These are phyloP conservation scores for Sarcophaga carnaria DNA, from an alignment of 2,888 invertebrate genomes.

Conservation along the genomic window DNA sequence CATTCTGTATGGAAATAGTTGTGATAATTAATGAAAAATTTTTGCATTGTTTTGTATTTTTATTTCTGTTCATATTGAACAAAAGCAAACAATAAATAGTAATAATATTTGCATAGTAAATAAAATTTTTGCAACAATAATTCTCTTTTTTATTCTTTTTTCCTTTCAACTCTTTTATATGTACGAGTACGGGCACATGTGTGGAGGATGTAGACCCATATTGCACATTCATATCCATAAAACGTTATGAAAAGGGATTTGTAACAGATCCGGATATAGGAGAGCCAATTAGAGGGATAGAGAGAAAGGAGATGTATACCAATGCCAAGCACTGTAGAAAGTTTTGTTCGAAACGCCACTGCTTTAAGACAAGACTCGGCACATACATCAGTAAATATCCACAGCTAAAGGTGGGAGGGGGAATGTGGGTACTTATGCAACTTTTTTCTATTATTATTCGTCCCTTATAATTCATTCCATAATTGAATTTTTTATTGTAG, in stretches of 20 bases:
- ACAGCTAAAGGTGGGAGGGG: not conserved
- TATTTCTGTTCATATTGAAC: constrained; percentile 38
- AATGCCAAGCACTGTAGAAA: not conserved
- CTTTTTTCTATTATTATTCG: not conserved
- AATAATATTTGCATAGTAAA: constrained; percentile 57
- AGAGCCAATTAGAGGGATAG: not conserved
- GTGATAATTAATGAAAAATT: constrained; percentile 48
- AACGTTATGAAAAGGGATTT: not conserved
- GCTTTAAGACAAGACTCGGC: not conserved
- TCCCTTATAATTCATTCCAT: constrained; percentile 10
- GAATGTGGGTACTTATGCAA: not conserved
- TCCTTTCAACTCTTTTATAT: not conserved
- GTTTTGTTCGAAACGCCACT: not conserved
- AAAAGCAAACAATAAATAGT: constrained; percentile 52
- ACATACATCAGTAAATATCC: not conserved
- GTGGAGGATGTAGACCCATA: not conserved
- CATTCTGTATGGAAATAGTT: constrained; percentile 1
- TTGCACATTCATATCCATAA: not conserved
- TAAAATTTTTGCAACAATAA: constrained; percentile 39
- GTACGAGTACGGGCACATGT: not conserved
- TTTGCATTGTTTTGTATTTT: constrained; percentile 34
- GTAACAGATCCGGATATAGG: not conserved
- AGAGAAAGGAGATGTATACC: not conserved
- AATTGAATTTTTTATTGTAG: constrained; percentile 14
- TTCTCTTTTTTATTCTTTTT: not conserved